Evolutionary conservation across 1,140 invertebrate species (phyloP), one percentile per base, ranked within the genome.

Genomic region (Galleria mellonella): DNA sequence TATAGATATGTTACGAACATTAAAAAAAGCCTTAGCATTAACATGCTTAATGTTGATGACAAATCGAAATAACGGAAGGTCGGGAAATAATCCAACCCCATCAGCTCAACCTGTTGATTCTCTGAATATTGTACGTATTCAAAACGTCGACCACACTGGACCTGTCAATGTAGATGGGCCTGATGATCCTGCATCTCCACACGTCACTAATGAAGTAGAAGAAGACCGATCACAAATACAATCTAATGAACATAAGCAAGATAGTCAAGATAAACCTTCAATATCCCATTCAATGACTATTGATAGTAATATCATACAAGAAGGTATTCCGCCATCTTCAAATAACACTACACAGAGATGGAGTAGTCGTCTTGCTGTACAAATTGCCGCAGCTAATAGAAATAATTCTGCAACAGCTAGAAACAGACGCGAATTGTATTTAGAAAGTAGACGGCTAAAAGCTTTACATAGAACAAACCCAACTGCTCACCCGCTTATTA

Each of bases 41-140:
- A 83, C 86, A n/a, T 86, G 82, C 39, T 58, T 87, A 9, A 75
- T 87, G 65, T 55, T 87, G 23, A 76, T 85, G 76, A 67, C 75
- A 6, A 78, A 83, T 51, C 74, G 73, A 46, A 64, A 67, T 38
- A 62, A 47, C 8, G 43, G 51, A 5, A 62, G 66, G 7, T 28
- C 55, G 6, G 58, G 59, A 9, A 69, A 55, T 23, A 66, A 51
- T 32, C 38, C 61, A 9, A 56, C 68, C 0, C 50, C 67, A 7
- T 49, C 58, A 10, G 28, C 42, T 5, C 55, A 73, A 43, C 55
- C 60, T 7, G 56, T 72, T 8, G 66, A 76, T 38, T 69, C 73
- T 3, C 40, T 60, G 15, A 73, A 74, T 41, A 70, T 75, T 6
- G 74, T 75, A 37, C 67, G 75, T 14, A 66, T 79, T 37, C 71